Evolutionary conservation across 2,113 vertebrate genomes (phyloP).

Genomic region (Alces alces): DNA sequence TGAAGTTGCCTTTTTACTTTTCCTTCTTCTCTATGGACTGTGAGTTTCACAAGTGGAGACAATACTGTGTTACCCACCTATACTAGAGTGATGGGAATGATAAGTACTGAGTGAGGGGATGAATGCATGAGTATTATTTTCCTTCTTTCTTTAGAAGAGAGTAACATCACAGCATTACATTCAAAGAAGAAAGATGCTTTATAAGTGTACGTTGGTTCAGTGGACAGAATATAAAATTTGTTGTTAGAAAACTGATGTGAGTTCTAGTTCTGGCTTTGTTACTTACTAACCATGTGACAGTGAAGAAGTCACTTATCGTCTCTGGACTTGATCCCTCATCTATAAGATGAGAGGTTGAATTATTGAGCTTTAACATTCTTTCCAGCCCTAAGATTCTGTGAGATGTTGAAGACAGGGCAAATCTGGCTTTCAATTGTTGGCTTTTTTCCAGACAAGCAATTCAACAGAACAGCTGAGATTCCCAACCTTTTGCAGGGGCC

Average conservation of each 20-base stretch:
- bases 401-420: neutral
- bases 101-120: neutral
- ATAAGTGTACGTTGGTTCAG: neutral
- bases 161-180: neutral
- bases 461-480: constrained; percentile 14
- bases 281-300: neutral
- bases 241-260: neutral
- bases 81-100: neutral
- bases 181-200: neutral
- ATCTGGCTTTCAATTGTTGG: constrained; percentile 9
- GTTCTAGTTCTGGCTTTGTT: neutral
- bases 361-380: neutral
- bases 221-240: neutral
- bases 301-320: neutral
- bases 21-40: neutral
- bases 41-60: neutral
- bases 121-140: neutral
- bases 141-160: neutral
- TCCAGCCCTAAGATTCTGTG: neutral
- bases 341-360: neutral
- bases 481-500: constrained; percentile 24
- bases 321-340: neutral
- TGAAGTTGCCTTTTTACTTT: neutral
- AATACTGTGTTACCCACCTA: neutral
- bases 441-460: constrained; percentile 6